Percentiles rank a stretch among this genome's conserved stretches.
These are phyloP conservation scores for Drosophila lowei DNA, from an alignment of 1,140 invertebrate genomes.

Conservation along the genomic window DNA sequence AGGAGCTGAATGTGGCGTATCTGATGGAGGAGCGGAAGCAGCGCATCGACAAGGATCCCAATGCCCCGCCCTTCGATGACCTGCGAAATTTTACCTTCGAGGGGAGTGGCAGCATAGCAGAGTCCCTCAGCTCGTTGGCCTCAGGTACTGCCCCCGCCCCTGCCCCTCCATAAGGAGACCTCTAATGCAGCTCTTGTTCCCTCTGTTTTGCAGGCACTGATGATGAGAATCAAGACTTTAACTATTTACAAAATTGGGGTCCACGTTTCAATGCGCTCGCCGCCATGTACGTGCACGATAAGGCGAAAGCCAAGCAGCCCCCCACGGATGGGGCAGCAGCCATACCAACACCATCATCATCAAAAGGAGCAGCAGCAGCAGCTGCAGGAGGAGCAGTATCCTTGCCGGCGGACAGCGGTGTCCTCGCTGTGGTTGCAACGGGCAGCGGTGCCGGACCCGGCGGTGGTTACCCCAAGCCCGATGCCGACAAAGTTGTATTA, in stretches of 20 bases:
- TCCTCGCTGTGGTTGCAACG: conserved; percentile 53
- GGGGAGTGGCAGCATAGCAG: conserved; percentile 98
- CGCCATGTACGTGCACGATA: conserved; percentile 95
- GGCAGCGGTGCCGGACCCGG: conserved; percentile 72
- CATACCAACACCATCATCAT: background rate
- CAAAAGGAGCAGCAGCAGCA: conserved; percentile 13
- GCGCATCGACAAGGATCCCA: conserved; percentile 96
- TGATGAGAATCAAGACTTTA: conserved; percentile 97
- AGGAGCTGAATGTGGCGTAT: conserved; percentile 96
- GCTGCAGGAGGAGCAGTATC: background rate
- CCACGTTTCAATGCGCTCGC: conserved; percentile 98
- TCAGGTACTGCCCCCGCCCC: conserved; percentile 87
- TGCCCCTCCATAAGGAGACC: conserved; percentile 5
- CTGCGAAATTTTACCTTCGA: conserved; percentile 99
- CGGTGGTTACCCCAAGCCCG: conserved; percentile 22
- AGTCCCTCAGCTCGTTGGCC: conserved; percentile 96
- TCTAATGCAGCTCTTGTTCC: conserved; percentile 7
- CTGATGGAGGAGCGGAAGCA: conserved; percentile 98
- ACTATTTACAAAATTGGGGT: conserved; percentile 98
- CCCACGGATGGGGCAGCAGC: conserved; percentile 20
- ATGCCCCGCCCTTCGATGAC: conserved; percentile 98
- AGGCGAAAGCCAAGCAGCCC: conserved; percentile 65
- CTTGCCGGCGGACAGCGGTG: conserved; percentile 30
- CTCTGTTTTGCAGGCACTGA: conserved; percentile 89
- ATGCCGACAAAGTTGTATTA: conserved; percentile 74